These are phyloP conservation scores for Euproctis similis DNA, from an alignment of 2,888 invertebrate species.

Conservation along the genomic window DNA sequence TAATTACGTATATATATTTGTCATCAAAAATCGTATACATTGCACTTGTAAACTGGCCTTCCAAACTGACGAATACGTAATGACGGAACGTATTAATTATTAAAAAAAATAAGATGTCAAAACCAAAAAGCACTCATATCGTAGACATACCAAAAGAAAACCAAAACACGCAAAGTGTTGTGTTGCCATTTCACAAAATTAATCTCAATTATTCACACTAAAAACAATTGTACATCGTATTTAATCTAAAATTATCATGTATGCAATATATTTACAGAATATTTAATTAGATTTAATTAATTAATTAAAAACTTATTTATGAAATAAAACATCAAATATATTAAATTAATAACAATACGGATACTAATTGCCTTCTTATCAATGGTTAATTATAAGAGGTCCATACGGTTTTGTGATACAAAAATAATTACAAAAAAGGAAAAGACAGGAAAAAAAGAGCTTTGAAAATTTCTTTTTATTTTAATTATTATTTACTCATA, in stretches of 20 bases:
- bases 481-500: too few relatives aligned
- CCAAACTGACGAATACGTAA: conserved; percentile 44
- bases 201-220: conserved; percentile 73
- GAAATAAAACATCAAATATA: conserved; percentile 76
- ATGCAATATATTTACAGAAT: conserved; percentile 73
- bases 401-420: conserved; percentile 74
- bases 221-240: conserved; percentile 74
- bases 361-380: conserved; percentile 75
- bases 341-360: conserved; percentile 76
- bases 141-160: conserved; percentile 35
- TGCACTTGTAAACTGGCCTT: conserved; percentile 76
- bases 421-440: conserved; percentile 49
- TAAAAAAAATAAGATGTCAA: conserved; percentile 49
- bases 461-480: conserved; percentile 18
- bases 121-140: conserved; percentile 53
- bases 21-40: conserved; percentile 76
- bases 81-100: conserved; percentile 31
- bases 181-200: too few relatives aligned
- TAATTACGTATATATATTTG: conserved; percentile 71
- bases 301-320: conserved; percentile 69
- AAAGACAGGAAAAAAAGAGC: too few relatives aligned
- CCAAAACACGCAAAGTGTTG: conserved; percentile 47
- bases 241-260: conserved; percentile 66
- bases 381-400: conserved; percentile 77
- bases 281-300: conserved; percentile 67